Base-by-base conservation (phyloP, 2,113 vertebrate genomes). In the Prunella himalayana region DNA sequence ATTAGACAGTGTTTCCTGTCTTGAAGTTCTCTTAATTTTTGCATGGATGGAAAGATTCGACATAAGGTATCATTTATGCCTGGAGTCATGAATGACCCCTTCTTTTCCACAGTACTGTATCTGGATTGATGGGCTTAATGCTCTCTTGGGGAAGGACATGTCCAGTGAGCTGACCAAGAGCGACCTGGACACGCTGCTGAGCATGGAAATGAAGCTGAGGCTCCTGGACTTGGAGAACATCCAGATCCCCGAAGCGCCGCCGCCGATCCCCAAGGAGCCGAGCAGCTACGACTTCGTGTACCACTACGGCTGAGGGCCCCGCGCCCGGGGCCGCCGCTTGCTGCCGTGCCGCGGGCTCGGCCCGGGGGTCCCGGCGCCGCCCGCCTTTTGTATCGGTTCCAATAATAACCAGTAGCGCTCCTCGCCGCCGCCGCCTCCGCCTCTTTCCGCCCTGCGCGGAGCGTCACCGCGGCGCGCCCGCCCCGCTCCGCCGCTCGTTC, bases 121-220 rank as follows among this genome's bases (percentile, higher is more conserved):
- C 98, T 99, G 99, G 99, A 99, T 99, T 1, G 99, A 99, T 1
- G 99, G 99, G 50, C 98, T 99, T 41, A 99, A 99, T 3, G 99
- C 99, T 24, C 98, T 99, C 45, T 94, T 99, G 97, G 99, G 99
- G 73, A 98, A 99, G 97, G 99, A 99, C 97, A 99, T 99, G 99
- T 98, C 98, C 97, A 99, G 99, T 4, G 99, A 99, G 96, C 98
- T 99, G 97, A 99, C 99, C 8, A 99, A 99, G 93, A 99, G 99
- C 8, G 99, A 99, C 98, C 98, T 99, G 81, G 99, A 99, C 96
- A 99, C 99, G 0, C 97, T 99, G 92, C 99, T 99, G 95, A 99
- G 99, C 97, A 99, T 99, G 99, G 99, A 99, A 96, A 99, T 99
- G 99, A 99, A 99, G 97, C 98, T 99, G 95, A 98, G 99, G 82